Base-by-base conservation (phyloP, 2,888 invertebrate genomes). In the Torymus texanus region DNA sequence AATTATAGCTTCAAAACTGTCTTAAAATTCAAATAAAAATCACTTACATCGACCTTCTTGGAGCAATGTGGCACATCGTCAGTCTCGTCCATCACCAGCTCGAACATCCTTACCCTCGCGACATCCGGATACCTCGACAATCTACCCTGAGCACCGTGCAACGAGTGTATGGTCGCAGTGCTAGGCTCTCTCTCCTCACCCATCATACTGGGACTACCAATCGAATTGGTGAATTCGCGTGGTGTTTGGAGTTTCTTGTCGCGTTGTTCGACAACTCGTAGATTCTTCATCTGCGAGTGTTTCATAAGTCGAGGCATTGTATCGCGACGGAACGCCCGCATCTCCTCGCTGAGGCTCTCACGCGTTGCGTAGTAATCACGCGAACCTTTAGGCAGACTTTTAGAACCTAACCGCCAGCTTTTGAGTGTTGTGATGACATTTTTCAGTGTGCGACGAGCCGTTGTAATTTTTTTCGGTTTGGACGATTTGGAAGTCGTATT, bases 141-240 rank as follows among this genome's bases (percentile, higher is more conserved):
- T 2, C 72, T 24, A 4, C 29, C 4, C 24, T 63, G 72, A 51
- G 16, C 41, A 29, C 79, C 73, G 53, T 83, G 84, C 29, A 81
- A 24, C 1, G 84, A 81, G 21, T 51, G 83, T 53, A 85, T 83
- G n/a, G 83, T 83, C 11, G 84, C 83, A 67, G 56, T 79, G 41
- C 80, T 63, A 1, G 13, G 24, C 41, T 4, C 14, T 10, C 4
- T 24, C 0, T 14, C 55, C 12, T 55, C 51, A 14, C 29, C 29
- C 2, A 14, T 18, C n/a, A 62, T 3, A 11, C 24, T 18, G 1
- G 65, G 65, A 2, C 61, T 68, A 50, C 50, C 56, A 56, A 76
- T 70, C 1, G 76, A n/a, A 10, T 73, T 10, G 14, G 63, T 18
- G n/a, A 80, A 74, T 16, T 80, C 68, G 3, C 50, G 76, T 5